Percentiles rank a stretch among this genome's conserved stretches.
These are phyloP conservation scores for Steatornis caripensis DNA, from an alignment of 2,113 vertebrate genomes.

Conservation along the genomic window DNA sequence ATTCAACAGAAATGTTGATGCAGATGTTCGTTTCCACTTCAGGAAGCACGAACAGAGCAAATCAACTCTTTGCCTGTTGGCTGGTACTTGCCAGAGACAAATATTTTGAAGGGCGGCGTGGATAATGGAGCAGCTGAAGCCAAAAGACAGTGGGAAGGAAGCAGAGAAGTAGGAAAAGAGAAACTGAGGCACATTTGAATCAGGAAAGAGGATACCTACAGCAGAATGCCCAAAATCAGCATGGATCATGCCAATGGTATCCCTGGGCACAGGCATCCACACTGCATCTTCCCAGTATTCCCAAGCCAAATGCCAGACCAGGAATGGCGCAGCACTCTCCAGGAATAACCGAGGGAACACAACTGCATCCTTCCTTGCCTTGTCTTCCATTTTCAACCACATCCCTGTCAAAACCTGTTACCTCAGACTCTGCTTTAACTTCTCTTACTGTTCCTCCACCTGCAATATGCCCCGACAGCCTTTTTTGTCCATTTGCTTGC, in stretches of 20 bases:
- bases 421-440: not conserved
- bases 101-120: not conserved
- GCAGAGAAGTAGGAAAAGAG: not conserved
- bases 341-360: not conserved
- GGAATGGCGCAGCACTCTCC: not conserved
- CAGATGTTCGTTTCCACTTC: constrained; percentile 28
- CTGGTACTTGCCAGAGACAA: not conserved
- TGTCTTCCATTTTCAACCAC: not conserved
- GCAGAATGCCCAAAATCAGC: not conserved
- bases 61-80: not conserved
- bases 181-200: not conserved
- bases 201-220: not conserved
- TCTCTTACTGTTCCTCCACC: not conserved
- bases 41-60: not conserved
- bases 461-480: not conserved
- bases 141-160: not conserved
- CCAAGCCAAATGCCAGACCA: not conserved
- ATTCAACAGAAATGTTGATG: not conserved
- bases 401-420: not conserved
- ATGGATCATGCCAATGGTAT: not conserved
- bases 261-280: not conserved
- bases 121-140: not conserved
- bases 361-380: not conserved
- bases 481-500: not conserved
- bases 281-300: not conserved